These are phyloP conservation scores for Linnaemya tessellans DNA, from an alignment of 2,888 invertebrate genomes.

Conservation along the genomic window DNA sequence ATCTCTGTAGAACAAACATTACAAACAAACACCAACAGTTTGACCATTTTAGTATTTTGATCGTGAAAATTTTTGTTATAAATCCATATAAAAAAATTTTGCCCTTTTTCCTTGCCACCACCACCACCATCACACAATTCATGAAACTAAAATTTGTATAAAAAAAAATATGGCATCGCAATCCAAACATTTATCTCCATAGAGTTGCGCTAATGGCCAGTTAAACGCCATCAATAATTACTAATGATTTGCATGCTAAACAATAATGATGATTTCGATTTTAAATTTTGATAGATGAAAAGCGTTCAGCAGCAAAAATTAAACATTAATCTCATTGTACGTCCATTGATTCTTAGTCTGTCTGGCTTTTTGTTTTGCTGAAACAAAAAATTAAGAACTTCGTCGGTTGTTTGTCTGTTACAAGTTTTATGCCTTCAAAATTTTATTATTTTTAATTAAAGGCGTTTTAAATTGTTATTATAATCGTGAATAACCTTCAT, in stretches of 20 bases:
- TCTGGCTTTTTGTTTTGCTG: not conserved
- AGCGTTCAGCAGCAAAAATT: constrained; percentile 9
- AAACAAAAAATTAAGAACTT: not conserved
- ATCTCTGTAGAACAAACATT: not conserved
- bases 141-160: not conserved
- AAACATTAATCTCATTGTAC: constrained; percentile 20
- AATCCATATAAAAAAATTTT: not conserved
- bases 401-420: constrained; percentile 14
- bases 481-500: constrained; percentile 26
- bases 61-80: constrained; percentile 35
- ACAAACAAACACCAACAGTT: constrained; percentile 11
- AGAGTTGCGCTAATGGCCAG: constrained; percentile 52
- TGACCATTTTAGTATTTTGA: constrained; percentile 41
- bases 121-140: too few relatives aligned
- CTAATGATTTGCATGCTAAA: constrained; percentile 56
- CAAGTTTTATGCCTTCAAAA: not conserved
- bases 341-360: constrained; percentile 3
- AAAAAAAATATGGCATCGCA: not conserved
- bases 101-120: not conserved
- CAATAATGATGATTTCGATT: constrained; percentile 28
- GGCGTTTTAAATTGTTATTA: constrained; percentile 29
- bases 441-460: constrained; percentile 23
- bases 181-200: constrained; percentile 31
- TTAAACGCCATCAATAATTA: constrained; percentile 59
- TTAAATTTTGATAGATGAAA: constrained; percentile 36